Evolutionary conservation across 1,140 invertebrate species (phyloP).

Genomic region (Drosophila teissieri): DNA sequence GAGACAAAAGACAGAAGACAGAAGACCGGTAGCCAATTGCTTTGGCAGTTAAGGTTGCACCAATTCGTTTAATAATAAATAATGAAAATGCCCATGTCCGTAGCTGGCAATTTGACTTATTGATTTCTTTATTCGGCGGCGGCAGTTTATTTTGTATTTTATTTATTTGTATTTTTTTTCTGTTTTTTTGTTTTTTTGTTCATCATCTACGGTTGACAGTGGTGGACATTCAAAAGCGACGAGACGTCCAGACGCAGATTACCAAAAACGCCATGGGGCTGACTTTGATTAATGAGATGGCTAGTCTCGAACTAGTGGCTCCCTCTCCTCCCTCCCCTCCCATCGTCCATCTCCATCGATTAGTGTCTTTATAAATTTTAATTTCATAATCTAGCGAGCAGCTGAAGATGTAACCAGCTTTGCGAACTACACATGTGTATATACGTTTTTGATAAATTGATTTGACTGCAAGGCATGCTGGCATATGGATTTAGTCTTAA

Average conservation of each 20-base stretch:
- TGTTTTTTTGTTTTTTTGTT: background rate
- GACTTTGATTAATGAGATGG: conserved; percentile 63
- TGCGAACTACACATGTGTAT: background rate
- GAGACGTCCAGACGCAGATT: conserved; percentile 7
- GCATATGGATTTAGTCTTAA: background rate
- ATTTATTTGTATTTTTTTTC: background rate
- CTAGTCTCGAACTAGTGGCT: background rate
- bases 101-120: conserved; percentile 62
- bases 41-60: conserved; percentile 81
- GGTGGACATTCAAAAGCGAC: background rate
- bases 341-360: conserved; percentile 30
- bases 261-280: conserved; percentile 31
- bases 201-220: conserved; percentile 38
- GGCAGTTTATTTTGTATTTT: background rate
- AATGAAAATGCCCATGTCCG: conserved; percentile 64
- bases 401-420: conserved; percentile 27
- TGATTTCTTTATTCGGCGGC: conserved; percentile 67
- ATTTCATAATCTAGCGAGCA: conserved; percentile 41
- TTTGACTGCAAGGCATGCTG: conserved; percentile 7
- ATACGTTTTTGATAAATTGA: conserved; percentile 43
- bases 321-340: too few relatives aligned
- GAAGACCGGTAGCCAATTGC: conserved; percentile 81
- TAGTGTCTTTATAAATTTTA: conserved; percentile 50
- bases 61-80: conserved; percentile 83
- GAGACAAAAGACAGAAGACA: conserved; percentile 7